These are phyloP conservation scores for Seriola rivoliana DNA, from an alignment of 2,113 vertebrate species.

Conservation along the genomic window DNA sequence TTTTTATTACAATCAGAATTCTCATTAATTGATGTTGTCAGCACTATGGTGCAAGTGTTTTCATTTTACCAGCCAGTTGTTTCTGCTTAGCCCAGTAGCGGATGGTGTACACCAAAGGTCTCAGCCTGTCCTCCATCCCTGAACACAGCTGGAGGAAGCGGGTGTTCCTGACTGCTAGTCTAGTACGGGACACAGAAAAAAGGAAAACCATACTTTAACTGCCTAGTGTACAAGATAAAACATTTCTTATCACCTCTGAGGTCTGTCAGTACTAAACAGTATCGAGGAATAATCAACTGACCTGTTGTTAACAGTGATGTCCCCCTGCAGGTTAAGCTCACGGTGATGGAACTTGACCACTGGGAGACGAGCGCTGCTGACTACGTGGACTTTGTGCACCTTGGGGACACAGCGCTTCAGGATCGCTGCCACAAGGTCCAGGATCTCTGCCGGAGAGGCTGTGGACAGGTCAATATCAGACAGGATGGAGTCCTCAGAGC, in stretches of 20 bases:
- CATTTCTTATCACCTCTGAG: neutral
- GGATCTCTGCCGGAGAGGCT: slow-evolving; percentile 81
- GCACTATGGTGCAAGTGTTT: neutral
- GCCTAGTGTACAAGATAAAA: neutral
- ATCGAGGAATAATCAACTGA: slow-evolving; percentile 33
- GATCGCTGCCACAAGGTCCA: slow-evolving; percentile 89
- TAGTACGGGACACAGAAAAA: slow-evolving; percentile 50
- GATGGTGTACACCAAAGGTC: slow-evolving; percentile 88
- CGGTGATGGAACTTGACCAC: slow-evolving; percentile 93
- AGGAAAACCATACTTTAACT: neutral
- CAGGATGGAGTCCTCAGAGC: slow-evolving; percentile 88
- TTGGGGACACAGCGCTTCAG: slow-evolving; percentile 92
- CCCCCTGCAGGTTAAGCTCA: slow-evolving; percentile 89
- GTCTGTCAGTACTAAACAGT: neutral
- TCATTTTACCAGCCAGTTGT: slow-evolving; percentile 87
- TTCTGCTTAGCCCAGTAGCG: slow-evolving; percentile 92
- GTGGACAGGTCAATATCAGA: slow-evolving; percentile 86
- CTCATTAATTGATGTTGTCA: too few species aligned
- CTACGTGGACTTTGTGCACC: slow-evolving; percentile 89
- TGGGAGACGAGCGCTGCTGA: slow-evolving; percentile 89
- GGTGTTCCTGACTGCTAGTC: slow-evolving; percentile 92
- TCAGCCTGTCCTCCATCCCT: slow-evolving; percentile 87
- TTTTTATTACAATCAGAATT: neutral
- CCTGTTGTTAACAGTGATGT: slow-evolving; percentile 94
- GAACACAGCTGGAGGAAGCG: slow-evolving; percentile 90